Conservation (phyloP, 2,797 vertebrate species). For the Discoglossus pictus region DNA sequence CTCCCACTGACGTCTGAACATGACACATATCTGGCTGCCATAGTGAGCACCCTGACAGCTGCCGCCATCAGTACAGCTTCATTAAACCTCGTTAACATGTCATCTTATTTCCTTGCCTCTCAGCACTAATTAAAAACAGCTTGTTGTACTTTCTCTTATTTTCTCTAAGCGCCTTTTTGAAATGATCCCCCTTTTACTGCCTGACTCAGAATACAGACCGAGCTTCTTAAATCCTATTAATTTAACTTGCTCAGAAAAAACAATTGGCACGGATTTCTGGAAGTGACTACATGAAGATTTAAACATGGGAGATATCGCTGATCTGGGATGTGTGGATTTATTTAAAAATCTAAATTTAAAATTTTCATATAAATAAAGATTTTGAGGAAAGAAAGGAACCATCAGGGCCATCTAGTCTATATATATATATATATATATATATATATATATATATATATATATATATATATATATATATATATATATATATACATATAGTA, state of each 20-base stretch:
- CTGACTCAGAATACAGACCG: slow-evolving; percentile 44
- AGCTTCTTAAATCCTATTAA: slow-evolving; percentile 52
- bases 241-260: slow-evolving; percentile 20
- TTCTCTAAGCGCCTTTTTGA: slow-evolving; percentile 66
- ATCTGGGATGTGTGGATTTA: slow-evolving; percentile 13
- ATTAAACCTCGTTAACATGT: slow-evolving; percentile 83
- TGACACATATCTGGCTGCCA: slow-evolving; percentile 66
- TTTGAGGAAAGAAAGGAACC: too few relatives aligned
- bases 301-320: too few relatives aligned
- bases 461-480: too few relatives aligned
- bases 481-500: too few relatives aligned
- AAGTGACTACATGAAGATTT: slow-evolving; percentile 14
- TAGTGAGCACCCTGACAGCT: slow-evolving; percentile 74
- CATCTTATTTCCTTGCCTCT: slow-evolving; percentile 69
- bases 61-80: slow-evolving; percentile 78
- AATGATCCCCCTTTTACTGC: slow-evolving; percentile 54
- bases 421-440: too few relatives aligned
- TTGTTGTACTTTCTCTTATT: slow-evolving; percentile 61
- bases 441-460: too few relatives aligned
- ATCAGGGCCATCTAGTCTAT: too few relatives aligned
- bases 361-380: too few relatives aligned
- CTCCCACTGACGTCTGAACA: slow-evolving; percentile 47
- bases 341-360: slow-evolving; percentile 50
- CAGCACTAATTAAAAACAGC: slow-evolving; percentile 74
- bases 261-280: slow-evolving; percentile 12